Evolutionary conservation across 2,888 invertebrate genomes (phyloP), one percentile per base, ranked within the genome.

Genomic region (Notodonta ziczac): DNA sequence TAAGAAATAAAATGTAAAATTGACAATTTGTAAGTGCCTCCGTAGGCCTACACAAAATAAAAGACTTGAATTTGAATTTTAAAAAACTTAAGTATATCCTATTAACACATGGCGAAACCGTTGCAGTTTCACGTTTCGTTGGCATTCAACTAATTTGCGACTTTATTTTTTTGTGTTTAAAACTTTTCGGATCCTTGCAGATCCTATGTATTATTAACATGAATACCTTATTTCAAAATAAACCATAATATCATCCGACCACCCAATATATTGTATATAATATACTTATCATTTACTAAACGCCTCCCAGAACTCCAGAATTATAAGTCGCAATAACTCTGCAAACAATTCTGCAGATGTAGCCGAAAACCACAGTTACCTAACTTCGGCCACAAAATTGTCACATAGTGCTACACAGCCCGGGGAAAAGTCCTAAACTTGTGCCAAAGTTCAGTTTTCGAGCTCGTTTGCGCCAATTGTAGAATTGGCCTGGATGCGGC

Each of bases 381-480:
- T 63, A 81, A 80, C 78, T 83, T 78, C 60, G 62, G 66, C 73
- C 64, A 63, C 72, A 63, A 75, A 83, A 81, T 83, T 80, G 78
- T 80, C 80, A 81, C 75, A 72, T 61, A 66, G 61, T 63, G 62
- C 66, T 62, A 69, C 66, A 65, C 62, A 66, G 63, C 66, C 69
- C 68, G 62, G 67, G 72, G 70, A 69, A 74, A 78, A 78, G 76
- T 77, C 74, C 65, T 59, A 76, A 82, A 84, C 77, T 84, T 78
- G 69, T 65, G 73, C 72, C 74, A 74, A 81, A 82, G 77, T 82
- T 75, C 60, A 73, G 74, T 80, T 78, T 78, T 79, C 76, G 70
- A 76, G 77, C 77, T 84, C 82, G 78, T 85, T 85, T 81, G 76
- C 75, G 76, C 74, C 84, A 79, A 85, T 85, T 85, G 83, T 83